A percentile compares a stretch with the other conserved stretches of the same genome.
phyloP scores from a whole-genome alignment of 2,888 invertebrate genomes.

The Rhingia campestris region DNA sequence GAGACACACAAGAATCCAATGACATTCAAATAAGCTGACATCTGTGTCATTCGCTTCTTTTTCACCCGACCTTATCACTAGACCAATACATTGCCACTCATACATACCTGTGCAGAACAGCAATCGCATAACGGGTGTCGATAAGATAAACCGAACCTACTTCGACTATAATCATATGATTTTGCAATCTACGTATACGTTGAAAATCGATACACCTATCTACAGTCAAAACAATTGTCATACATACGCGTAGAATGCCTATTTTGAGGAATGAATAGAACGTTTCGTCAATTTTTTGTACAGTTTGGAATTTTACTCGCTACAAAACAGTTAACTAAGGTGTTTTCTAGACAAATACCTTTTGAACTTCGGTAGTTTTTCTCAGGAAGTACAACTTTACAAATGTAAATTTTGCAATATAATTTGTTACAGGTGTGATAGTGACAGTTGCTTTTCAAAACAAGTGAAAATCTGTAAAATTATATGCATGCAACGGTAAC shows the following conservation, averaged over 20 bases:
- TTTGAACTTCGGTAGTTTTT: too few relatives aligned
- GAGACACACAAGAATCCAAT: neutral
- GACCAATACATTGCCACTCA: slow-evolving; percentile 15
- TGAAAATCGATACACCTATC: slow-evolving; percentile 51
- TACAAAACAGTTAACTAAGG: slow-evolving; percentile 20
- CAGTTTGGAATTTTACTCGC: slow-evolving; percentile 38
- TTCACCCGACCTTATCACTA: slow-evolving; percentile 45
- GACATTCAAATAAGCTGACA: slow-evolving; percentile 30
- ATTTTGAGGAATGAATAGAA: slow-evolving; percentile 45
- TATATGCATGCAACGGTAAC: too few relatives aligned
- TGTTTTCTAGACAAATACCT: neutral
- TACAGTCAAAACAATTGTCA: slow-evolving; percentile 7
- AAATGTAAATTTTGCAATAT: too few relatives aligned
- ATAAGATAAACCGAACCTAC: slow-evolving; percentile 60
- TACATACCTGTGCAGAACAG: slow-evolving; percentile 22
- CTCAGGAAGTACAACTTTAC: too few relatives aligned
- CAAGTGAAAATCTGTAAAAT: too few relatives aligned
- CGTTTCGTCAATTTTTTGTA: slow-evolving; percentile 27
- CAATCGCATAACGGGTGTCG: slow-evolving; percentile 44
- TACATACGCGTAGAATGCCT: neutral
- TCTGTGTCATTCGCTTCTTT: slow-evolving; percentile 34
- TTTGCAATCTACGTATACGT: slow-evolving; percentile 47
- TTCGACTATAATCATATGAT: slow-evolving; percentile 54
- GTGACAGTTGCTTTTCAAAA: too few relatives aligned
- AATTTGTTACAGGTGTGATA: too few relatives aligned